Conservation (phyloP, 92 coral and sea anemone genomes). For the Phenganax marumi region DNA sequence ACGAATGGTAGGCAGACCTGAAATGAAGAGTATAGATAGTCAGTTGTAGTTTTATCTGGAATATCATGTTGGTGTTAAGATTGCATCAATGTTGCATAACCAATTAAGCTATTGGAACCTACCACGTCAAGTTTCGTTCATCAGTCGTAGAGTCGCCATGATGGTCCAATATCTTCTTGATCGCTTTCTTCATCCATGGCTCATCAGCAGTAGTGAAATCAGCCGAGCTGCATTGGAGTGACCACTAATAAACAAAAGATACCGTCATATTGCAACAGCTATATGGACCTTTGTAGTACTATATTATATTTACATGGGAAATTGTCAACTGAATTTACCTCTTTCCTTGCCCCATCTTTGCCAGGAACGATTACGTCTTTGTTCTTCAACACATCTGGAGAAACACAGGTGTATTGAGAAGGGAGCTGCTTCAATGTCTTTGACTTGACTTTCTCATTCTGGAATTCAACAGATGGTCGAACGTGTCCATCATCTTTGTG, state of each 20-base stretch:
- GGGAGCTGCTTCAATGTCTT: slow-evolving; percentile 23
- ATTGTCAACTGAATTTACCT: neutral
- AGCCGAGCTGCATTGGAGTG: neutral
- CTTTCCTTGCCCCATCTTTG: slow-evolving; percentile 2
- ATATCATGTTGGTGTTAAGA: neutral
- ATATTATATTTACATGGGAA: neutral
- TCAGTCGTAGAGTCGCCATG: neutral
- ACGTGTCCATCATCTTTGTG: slow-evolving; percentile 12
- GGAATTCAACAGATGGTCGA: slow-evolving; percentile 14
- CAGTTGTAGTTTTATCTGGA: neutral
- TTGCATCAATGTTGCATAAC: neutral
- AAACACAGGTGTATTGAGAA: slow-evolving; percentile 13
- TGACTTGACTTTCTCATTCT: neutral
- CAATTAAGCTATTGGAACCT: neutral
- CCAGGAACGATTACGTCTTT: slow-evolving; percentile 7
- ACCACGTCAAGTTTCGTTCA: slow-evolving; percentile 12
- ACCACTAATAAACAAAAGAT: slow-evolving; percentile 6
- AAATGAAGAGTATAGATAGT: neutral
- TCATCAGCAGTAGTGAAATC: neutral
- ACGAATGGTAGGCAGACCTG: slow-evolving; percentile 25
- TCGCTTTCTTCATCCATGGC: slow-evolving; percentile 11
- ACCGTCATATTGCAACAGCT: slow-evolving; percentile 6
- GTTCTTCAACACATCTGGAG: slow-evolving; percentile 24
- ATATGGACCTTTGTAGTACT: neutral
- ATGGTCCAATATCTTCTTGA: neutral